These are phyloP conservation scores for Drosophila novamexicana DNA, from an alignment of 1,140 invertebrate genomes.

Conservation along the genomic window DNA sequence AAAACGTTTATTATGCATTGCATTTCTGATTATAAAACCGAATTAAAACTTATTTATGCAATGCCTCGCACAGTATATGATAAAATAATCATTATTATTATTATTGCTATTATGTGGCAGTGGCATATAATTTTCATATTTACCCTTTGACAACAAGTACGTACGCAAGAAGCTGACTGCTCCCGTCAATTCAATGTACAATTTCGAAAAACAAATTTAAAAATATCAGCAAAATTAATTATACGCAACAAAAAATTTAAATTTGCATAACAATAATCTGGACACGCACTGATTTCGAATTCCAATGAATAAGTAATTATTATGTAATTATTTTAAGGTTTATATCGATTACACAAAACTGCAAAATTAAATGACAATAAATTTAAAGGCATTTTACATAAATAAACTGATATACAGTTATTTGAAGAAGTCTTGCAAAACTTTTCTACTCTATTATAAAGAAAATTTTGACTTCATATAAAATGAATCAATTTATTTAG, in stretches of 20 bases:
- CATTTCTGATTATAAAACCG: constrained; percentile 74
- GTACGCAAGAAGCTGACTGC: constrained; percentile 34
- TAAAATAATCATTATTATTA: constrained; percentile 65
- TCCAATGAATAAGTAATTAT: constrained; percentile 69
- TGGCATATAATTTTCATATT: constrained; percentile 68
- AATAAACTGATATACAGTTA: too few relatives aligned
- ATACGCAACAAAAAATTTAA: constrained; percentile 48
- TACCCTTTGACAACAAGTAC: constrained; percentile 52
- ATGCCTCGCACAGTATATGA: constrained; percentile 39
- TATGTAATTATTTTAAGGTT: constrained; percentile 62
- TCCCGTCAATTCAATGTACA: constrained; percentile 52
- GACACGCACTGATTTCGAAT: constrained; percentile 57
- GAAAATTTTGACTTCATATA: too few relatives aligned
- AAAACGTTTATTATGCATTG: constrained; percentile 80
- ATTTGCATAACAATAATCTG: constrained; percentile 63
- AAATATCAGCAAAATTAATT: constrained; percentile 47
- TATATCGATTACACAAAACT: not conserved
- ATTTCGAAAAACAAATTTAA: constrained; percentile 54
- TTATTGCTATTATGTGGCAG: constrained; percentile 51
- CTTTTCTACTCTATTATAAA: too few relatives aligned
- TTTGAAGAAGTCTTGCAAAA: too few relatives aligned
- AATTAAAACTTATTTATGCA: constrained; percentile 80
- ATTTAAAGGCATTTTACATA: too few relatives aligned
- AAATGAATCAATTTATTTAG: too few relatives aligned
- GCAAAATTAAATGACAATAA: too few relatives aligned